Conservation (phyloP, 2,888 invertebrate genomes). For the Andricus curvator region DNA sequence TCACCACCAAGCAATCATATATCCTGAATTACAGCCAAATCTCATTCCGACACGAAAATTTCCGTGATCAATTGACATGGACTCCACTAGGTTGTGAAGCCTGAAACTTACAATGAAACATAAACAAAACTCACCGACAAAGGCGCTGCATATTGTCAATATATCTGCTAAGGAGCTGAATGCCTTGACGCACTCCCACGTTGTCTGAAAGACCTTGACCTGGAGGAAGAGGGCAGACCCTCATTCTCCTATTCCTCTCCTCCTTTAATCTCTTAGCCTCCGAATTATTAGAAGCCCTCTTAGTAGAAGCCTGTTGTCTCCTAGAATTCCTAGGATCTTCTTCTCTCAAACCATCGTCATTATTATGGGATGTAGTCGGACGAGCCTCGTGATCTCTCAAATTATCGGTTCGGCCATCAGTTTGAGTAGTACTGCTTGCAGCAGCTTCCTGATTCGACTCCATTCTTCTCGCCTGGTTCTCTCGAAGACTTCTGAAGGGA, state of each 20-base stretch:
- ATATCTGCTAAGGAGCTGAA: conserved; percentile 71
- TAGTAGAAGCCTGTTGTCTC: not conserved
- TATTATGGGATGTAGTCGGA: conserved; percentile 3
- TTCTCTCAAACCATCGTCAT: not conserved
- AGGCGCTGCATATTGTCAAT: conserved; percentile 75
- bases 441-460: conserved; percentile 51
- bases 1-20: too few relatives aligned
- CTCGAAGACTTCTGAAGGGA: conserved; percentile 67
- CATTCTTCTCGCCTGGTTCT: conserved; percentile 59
- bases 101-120: not conserved
- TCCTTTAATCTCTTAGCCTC: conserved; percentile 38
- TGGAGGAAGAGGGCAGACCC: conserved; percentile 30
- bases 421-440: conserved; percentile 29
- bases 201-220: conserved; percentile 45
- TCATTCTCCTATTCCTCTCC: conserved; percentile 45
- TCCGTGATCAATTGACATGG: too few relatives aligned
- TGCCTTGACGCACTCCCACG: conserved; percentile 65
- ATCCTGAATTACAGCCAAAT: too few relatives aligned
- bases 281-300: not conserved
- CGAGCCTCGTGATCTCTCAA: conserved; percentile 45
- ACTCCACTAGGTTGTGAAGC: too few relatives aligned
- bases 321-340: not conserved
- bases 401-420: not conserved
- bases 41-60: too few relatives aligned
- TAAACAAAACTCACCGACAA: conserved; percentile 64